A percentile compares a stretch with the other conserved stretches of the same genome.
Conservation (phyloP, 92 coral and sea anemone genomes). For the Palythoa caribaeorum region DNA sequence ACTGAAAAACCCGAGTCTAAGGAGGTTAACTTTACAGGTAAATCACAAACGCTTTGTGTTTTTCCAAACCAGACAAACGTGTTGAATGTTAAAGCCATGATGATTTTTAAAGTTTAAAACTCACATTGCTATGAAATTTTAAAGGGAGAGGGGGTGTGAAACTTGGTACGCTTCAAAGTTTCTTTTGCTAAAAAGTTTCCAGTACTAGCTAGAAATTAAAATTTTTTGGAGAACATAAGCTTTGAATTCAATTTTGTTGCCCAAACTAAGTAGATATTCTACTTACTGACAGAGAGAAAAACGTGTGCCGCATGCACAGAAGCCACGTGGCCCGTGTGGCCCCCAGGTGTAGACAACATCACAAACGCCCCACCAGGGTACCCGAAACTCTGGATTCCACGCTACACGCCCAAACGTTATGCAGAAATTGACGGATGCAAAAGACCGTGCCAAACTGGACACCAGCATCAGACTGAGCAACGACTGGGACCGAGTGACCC, state of each 20-base stretch:
- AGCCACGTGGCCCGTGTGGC: conserved; percentile 41
- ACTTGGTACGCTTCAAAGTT: too few species aligned
- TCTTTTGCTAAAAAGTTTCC: too few species aligned
- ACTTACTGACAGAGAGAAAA: background rate
- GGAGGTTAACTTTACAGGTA: background rate
- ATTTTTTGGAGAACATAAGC: too few species aligned
- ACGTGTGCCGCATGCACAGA: background rate
- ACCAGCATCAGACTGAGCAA: background rate
- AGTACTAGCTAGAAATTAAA: too few species aligned
- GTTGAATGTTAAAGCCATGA: too few species aligned
- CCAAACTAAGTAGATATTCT: background rate
- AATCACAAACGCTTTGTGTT: background rate
- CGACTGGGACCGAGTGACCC: background rate
- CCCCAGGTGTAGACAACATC: conserved; percentile 41
- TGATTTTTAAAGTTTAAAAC: too few species aligned
- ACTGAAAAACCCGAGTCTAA: background rate
- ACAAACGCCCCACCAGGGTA: conserved; percentile 37
- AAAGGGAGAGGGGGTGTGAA: too few species aligned
- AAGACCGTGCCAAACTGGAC: background rate
- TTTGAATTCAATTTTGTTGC: too few species aligned
- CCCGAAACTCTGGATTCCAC: conserved; percentile 39
- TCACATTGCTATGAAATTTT: too few species aligned
- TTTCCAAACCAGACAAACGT: too few species aligned
- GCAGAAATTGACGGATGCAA: conserved; percentile 22
- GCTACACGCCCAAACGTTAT: conserved; percentile 33